Evolutionary conservation across 2,113 vertebrate genomes (phyloP).

Genomic region (Salvator merianae): DNA sequence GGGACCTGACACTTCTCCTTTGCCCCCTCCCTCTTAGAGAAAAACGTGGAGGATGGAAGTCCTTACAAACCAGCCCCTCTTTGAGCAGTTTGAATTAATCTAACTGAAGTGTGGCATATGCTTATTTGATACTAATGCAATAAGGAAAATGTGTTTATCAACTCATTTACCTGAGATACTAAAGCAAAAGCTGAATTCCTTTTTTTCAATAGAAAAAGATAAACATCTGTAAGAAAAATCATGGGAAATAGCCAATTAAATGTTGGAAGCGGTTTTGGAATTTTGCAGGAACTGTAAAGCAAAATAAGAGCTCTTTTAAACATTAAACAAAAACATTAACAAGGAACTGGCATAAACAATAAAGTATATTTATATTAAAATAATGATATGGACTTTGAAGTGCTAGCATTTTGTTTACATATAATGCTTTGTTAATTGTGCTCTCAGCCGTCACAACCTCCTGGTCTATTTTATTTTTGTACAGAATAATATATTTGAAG

Average conservation of each 20-base stretch:
- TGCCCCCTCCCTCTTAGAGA: no score
- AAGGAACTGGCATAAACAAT: slow-evolving; percentile 46
- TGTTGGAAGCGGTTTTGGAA: slow-evolving; percentile 47
- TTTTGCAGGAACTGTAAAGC: slow-evolving; percentile 52
- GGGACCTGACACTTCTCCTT: no score
- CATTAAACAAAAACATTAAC: slow-evolving; percentile 50
- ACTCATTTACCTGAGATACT: neutral
- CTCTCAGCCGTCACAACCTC: slow-evolving; percentile 45
- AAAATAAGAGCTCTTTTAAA: slow-evolving; percentile 49
- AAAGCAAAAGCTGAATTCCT: neutral
- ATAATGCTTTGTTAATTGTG: slow-evolving; percentile 45
- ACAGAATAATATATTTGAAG: slow-evolving; percentile 66
- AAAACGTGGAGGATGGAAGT: no score
- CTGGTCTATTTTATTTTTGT: slow-evolving; percentile 62
- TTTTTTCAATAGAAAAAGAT: slow-evolving; percentile 24
- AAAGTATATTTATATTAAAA: slow-evolving; percentile 54
- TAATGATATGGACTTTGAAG: slow-evolving; percentile 52
- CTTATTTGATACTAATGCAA: slow-evolving; percentile 12
- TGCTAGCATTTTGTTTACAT: slow-evolving; percentile 54
- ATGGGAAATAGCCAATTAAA: slow-evolving; percentile 37
- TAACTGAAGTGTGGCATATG: no score
- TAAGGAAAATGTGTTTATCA: neutral
- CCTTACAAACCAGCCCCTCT: no score
- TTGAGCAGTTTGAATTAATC: no score
- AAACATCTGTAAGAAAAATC: slow-evolving; percentile 48